Evolutionary conservation across 2,888 invertebrate species (phyloP), one percentile per base, ranked within the genome.

Genomic region (Antitype chi): DNA sequence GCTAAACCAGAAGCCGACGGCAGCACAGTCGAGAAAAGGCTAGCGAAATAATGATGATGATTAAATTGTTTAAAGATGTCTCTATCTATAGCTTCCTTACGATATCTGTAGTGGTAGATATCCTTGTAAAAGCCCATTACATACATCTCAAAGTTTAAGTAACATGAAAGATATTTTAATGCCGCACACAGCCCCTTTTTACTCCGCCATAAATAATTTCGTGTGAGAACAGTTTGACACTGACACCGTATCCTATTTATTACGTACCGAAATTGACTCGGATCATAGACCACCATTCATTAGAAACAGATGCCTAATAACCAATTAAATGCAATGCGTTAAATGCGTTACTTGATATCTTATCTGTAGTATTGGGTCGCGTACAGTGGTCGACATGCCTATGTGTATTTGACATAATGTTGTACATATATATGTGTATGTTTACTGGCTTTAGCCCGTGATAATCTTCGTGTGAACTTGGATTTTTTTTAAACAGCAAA

Each of bases 231-330:
- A 87, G 88, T 87, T 84, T 88, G 89, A 89, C 89, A 89, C 85
- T 80, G 81, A 80, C 82, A 82, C 78, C 74, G 64, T 63, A n/a
- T n/a, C 32, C 78, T 78, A 86, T 87, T 86, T 89, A 88, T 85
- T 82, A 78, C 71, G 69, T 77, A 86, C 82, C 85, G 80, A 89
- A 89, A 89, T 87, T 80, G 81, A 79, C 85, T 87, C 78, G 85
- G 89, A 90, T 90, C 90, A 90, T 92, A 92, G 91, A 90, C 86
- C 74, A 74, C 74, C 91, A 92, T 94, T 94, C 93, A 94, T 94
- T 91, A 89, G 90, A 92, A 93, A 90, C 96, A 96, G 94, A 96
- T 95, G 96, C 91, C 90, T 90, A 88, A 89, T 90, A 91, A 87
- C 89, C 90, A 91, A 92, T 94, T 88, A 91, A 92, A 85, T 88